Base-by-base conservation (phyloP, 2,888 invertebrate species). In the Pteria penguin region DNA sequence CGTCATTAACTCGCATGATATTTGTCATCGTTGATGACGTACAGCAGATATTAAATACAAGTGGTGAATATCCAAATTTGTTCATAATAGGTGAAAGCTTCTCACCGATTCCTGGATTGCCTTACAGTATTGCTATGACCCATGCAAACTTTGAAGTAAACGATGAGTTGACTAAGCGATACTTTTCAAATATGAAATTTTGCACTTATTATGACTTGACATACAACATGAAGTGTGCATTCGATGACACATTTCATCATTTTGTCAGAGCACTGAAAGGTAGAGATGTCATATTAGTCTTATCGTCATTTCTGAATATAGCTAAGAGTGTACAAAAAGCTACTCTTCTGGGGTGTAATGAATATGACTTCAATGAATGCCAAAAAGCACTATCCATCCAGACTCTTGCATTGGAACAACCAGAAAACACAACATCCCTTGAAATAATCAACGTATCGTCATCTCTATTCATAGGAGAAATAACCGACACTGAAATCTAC, bases 241-340 rank as follows among this genome's bases (percentile, higher is more conserved):
- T 18, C 8, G 18, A 45, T 18, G 11, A 14, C 45, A 45, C 45
- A 8, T 8, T 14, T 45, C 45, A 14, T 18, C 0, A 45, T 18
- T 45, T 45, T 45, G 18, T 14, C 11, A 18, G 18, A 45, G 11
- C 11, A 8, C 18, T 45, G 45, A 45, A 1, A 11, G 45, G 45
- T 18, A 8, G 45, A 14, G 45, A 45, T 18, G 18, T 45, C 8
- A 45, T 36, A 22, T 54, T 45, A 3, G 29, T 32, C 2, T 36
- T 73, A n/a, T 32, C 61, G 8, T 29, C 73, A 27, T 66, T 65
- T 45, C 58, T 65, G 22, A 73, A 67, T 27, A 29, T 67, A 1
- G 45, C 57, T n/a, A 11, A 58, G 1, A 14, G 57, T 22, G 58
- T 73, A 32, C 22, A 33, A 29, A 33, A 33, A 4, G 36, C 33